phyloP scores from a whole-genome alignment of 2,113 vertebrate genomes.

The Corydoras maculifer region DNA sequence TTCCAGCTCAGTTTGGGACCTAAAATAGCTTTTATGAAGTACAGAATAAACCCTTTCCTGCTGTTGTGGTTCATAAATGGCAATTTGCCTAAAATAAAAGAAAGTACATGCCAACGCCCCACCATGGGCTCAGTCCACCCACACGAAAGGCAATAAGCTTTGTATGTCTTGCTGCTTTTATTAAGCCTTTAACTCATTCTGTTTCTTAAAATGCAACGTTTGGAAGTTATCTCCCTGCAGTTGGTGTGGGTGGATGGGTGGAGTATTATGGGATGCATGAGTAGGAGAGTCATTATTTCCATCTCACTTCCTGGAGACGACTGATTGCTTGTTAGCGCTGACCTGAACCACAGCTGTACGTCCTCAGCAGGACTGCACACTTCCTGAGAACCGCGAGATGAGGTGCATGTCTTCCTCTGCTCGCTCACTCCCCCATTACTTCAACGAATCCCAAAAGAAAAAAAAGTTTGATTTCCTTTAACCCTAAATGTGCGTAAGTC shows the following conservation, averaged over 20 bases:
- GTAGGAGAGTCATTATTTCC: conserved; percentile 48
- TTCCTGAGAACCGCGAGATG: conserved; percentile 45
- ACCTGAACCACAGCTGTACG: conserved; percentile 53
- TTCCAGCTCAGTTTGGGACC: conserved; percentile 25
- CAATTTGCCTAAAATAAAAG: conserved; percentile 21
- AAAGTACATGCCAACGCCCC: too few species aligned
- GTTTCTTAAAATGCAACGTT: not conserved
- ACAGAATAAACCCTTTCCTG: conserved; percentile 11
- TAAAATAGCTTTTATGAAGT: conserved; percentile 34
- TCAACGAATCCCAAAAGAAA: too few species aligned
- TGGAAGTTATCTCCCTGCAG: conserved; percentile 16
- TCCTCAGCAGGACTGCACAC: conserved; percentile 36
- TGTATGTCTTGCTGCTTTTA: conserved; percentile 29
- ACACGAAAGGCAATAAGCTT: not conserved
- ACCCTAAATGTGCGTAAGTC: too few species aligned
- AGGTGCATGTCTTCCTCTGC: not conserved
- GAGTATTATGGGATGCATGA: conserved; percentile 5
- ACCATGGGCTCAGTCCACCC: too few species aligned
- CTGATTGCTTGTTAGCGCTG: conserved; percentile 56
- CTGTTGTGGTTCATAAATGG: conserved; percentile 27
- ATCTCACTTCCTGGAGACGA: conserved; percentile 31
- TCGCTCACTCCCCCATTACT: too few species aligned
- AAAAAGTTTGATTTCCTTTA: too few species aligned
- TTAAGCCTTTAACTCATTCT: conserved; percentile 25
- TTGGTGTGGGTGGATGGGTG: conserved; percentile 32